Evolutionary conservation across 2,888 invertebrate genomes (phyloP).

Genomic region (Athalia circularis): DNA sequence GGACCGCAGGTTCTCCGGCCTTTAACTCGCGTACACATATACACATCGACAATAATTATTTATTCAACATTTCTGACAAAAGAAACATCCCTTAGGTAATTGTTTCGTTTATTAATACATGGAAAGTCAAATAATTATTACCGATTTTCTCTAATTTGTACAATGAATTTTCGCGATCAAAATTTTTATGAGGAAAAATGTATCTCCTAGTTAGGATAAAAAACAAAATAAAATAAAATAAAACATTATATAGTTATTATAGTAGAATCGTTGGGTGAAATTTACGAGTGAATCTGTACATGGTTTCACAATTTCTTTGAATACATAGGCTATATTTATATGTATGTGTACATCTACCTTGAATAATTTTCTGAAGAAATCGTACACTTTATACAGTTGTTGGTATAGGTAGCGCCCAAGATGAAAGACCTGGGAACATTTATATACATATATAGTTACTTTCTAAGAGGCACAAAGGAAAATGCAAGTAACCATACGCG

Average conservation of each 20-base stretch:
- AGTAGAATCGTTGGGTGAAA: conserved; percentile 25
- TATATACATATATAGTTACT: conserved; percentile 14
- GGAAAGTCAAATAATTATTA: too few species aligned
- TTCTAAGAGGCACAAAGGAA: conserved; percentile 38
- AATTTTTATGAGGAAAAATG: too few species aligned
- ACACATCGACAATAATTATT: too few species aligned
- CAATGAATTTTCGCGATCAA: too few species aligned
- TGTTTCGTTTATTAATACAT: too few species aligned
- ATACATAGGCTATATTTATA: not conserved
- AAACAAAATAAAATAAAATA: too few species aligned
- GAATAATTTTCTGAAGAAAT: conserved; percentile 32
- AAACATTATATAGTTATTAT: not conserved
- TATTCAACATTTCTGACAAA: too few species aligned
- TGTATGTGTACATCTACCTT: not conserved
- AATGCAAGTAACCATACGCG: conserved; percentile 30
- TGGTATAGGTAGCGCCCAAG: not conserved
- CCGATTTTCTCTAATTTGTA: too few species aligned
- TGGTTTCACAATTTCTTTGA: conserved; percentile 21
- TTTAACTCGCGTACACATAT: too few species aligned
- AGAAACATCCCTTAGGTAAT: too few species aligned
- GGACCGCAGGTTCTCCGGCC: too few species aligned
- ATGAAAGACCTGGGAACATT: not conserved
- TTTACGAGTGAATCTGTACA: not conserved
- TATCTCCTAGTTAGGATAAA: too few species aligned
- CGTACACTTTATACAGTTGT: not conserved